Conservation (phyloP, 2,113 vertebrate species). For the Addax nasomaculatus region DNA sequence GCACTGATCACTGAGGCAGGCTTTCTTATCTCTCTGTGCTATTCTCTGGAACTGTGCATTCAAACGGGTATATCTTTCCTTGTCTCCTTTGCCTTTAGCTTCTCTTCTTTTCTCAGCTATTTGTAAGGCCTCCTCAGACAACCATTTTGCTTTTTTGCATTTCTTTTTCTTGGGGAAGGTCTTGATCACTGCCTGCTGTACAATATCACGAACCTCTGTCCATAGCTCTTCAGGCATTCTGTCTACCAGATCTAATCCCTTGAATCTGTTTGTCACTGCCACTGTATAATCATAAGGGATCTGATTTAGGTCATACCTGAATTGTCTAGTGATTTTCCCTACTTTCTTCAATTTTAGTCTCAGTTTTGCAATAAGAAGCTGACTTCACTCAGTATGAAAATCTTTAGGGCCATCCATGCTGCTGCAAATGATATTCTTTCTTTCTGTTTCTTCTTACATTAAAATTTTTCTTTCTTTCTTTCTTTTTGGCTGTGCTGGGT, state of each 20-base stretch:
- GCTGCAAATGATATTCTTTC: background rate
- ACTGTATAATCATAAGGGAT: background rate
- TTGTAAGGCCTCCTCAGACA: background rate
- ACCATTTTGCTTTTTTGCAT: background rate
- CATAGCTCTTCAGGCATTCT: background rate
- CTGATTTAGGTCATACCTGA: background rate
- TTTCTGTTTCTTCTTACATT: background rate
- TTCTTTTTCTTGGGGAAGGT: background rate
- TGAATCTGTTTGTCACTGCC: background rate
- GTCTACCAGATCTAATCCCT: background rate
- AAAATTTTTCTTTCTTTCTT: background rate
- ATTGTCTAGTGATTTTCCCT: background rate
- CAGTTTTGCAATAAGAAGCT: background rate
- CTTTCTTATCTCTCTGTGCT: background rate
- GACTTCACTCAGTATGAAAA: background rate
- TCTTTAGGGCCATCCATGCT: background rate
- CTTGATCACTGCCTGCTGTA: background rate
- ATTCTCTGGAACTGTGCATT: background rate
- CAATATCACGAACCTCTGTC: background rate
- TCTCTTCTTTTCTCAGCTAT: background rate
- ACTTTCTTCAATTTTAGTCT: background rate
- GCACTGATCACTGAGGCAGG: background rate
- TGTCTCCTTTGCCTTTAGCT: background rate
- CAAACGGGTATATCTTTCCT: background rate
- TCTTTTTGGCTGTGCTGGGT: background rate